Conservation (phyloP, 2,888 invertebrate species). For the Chironomus tentans region DNA sequence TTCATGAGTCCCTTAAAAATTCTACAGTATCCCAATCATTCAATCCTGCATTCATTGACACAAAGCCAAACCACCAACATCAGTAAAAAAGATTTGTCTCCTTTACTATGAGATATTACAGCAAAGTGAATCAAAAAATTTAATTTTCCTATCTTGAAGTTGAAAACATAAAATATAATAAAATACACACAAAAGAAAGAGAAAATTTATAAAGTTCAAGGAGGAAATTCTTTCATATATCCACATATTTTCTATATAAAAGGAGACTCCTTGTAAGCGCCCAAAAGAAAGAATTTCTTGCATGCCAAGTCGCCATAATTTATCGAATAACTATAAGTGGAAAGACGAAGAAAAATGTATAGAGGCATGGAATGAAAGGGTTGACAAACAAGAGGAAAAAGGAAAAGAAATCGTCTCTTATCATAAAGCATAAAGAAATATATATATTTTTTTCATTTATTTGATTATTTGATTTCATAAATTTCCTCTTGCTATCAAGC, state of each 20-base stretch:
- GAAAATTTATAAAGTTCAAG: too few species aligned
- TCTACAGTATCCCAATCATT: too few species aligned
- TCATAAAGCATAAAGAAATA: not conserved
- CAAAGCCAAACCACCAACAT: too few species aligned
- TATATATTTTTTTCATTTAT: constrained; percentile 4
- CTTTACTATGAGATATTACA: too few species aligned
- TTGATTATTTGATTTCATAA: constrained; percentile 21
- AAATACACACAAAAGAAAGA: too few species aligned
- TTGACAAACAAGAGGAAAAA: not conserved
- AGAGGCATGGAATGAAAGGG: not conserved
- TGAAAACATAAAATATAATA: too few species aligned
- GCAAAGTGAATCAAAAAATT: too few species aligned
- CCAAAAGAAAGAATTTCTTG: not conserved
- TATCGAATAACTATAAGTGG: not conserved
- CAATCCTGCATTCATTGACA: too few species aligned
- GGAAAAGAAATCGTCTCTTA: not conserved
- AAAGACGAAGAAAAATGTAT: not conserved
- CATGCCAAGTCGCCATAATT: constrained; percentile 14
- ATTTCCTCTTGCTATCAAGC: not conserved
- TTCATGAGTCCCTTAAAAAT: too few species aligned
- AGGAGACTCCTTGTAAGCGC: not conserved
- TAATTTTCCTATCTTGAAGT: too few species aligned
- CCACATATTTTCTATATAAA: not conserved
- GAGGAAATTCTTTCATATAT: too few species aligned
- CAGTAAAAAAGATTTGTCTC: too few species aligned